Evolutionary conservation across 2,888 invertebrate species (phyloP), one percentile per base, ranked within the genome.

Genomic region (Scotopteryx bipunctaria): DNA sequence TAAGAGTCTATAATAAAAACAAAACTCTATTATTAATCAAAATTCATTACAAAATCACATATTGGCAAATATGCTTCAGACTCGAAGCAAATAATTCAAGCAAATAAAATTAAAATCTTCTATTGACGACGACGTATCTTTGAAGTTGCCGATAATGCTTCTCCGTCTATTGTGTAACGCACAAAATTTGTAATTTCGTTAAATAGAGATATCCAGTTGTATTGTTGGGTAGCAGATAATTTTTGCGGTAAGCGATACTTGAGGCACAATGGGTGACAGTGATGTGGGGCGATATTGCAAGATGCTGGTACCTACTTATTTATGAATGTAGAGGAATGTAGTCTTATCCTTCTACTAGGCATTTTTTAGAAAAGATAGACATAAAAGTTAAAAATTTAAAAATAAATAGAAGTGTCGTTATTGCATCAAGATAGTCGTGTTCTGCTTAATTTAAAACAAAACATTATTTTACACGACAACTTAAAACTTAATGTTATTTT

Each of bases 231-330:
- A 59, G 74, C 72, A 74, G 81, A 86, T 86, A 86, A 86, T 88
- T 87, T 88, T 76, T 90, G 89, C 83, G 89, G 89, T 89, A 87
- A 89, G 66, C 76, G 88, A 89, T 89, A 87, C 87, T 81, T 73
- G 76, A 66, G 23, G 54, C 55, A 87, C 85, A 86, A 89, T 81
- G 56, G 78, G 0, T 76, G 85, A 84, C 86, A 78, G 73, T 86
- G 86, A 85, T 59, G 75, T 73, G 78, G 86, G 86, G 58, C 63
- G 66, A 68, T 71, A 66, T 70, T 61, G 42, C 37, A 38, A 54
- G 44, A 47, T 43, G 14, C 42, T 38, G 23, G 19, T n/a, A n/a
- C n/a, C n/a, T n/a, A n/a, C n/a, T n/a, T 29, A 31, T 47, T 53
- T 19, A 27, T 44, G 36, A 48, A 42, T 36, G 42, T 8, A n/a